Evolutionary conservation across 2,797 vertebrate species (phyloP), one percentile per base, ranked within the genome.

Genomic region (Anniella stebbinsi): DNA sequence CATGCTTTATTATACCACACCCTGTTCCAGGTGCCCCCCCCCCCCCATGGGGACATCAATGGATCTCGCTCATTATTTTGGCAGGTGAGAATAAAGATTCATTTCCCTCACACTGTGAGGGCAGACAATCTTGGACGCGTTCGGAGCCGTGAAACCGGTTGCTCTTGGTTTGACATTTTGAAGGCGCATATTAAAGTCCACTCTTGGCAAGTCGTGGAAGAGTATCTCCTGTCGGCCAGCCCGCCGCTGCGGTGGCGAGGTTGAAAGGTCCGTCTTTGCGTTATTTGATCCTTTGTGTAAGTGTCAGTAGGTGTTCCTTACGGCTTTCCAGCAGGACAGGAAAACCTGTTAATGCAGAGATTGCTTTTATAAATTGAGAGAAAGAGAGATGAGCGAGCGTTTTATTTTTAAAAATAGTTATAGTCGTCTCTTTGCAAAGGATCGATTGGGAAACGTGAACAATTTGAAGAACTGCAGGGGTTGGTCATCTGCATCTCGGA

Each of bases 181-280:
- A 89, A 54, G 51, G 0, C 0, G 60, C 76, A 57, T 54, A 5
- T 76, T 45, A 54, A 66, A 82, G 63, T 88, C 83, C 0, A 0
- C 28, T 89, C 51, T 89, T 70, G 80, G 70, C 66, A 28, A 76
- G 2, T 73, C 17, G 0, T 0, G 70, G 38, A 80, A 67, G 77
- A 92, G 10, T 17, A 0, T 0, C 0, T 80, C 6, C 76, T 81
- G 7, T 30, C 80, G 66, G 82, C 66, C n/a, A 0, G 0, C 69
- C 54, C 0, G 0, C 51, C 18, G 4, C 57, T 83, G n/a, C 25
- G 10, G 57, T 75, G 36, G n/a, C 12, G 33, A 82, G 54, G 70
- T 72, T 72, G 72, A 82, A 83, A 73, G 81, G 66, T 88, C 87
- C 25, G 38, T 28, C 36, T 78, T 45, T 38, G 67, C 13, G 66